Conservation (phyloP, 1,140 invertebrate species). For the Druon quercuslanigerum region DNA sequence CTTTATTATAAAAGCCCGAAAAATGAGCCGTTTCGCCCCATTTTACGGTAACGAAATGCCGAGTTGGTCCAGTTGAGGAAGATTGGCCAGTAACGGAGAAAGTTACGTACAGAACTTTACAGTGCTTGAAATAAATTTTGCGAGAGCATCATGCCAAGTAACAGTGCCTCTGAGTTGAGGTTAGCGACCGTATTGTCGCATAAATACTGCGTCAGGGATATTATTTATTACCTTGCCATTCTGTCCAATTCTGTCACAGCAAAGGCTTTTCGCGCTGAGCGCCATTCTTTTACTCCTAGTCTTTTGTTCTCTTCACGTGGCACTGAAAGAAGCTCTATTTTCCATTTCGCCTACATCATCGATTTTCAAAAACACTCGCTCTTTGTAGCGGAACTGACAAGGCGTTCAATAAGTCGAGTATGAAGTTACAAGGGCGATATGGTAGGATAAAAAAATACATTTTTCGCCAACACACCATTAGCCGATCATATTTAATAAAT, state of each 20-base stretch:
- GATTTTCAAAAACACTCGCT: no score
- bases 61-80: constrained; percentile 3
- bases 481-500: no score
- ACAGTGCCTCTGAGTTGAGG: constrained; percentile 21
- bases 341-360: no score
- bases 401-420: no score
- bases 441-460: no score
- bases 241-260: constrained; percentile 21
- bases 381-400: no score
- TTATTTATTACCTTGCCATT: constrained; percentile 31
- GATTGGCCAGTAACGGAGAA: background rate
- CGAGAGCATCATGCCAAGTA: constrained; percentile 25
- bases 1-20: no score
- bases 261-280: constrained; percentile 6
- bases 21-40: no score
- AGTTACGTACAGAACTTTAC: constrained; percentile 25
- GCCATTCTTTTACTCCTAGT: background rate
- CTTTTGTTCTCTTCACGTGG: background rate
- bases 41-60: background rate
- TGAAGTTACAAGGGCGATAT: no score
- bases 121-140: constrained; percentile 29
- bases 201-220: constrained; percentile 28
- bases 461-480: no score
- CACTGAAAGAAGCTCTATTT: background rate
- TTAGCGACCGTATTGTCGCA: constrained; percentile 30